Evolutionary conservation across 2,113 vertebrate genomes (phyloP).

Genomic region (Lepus timidus): DNA sequence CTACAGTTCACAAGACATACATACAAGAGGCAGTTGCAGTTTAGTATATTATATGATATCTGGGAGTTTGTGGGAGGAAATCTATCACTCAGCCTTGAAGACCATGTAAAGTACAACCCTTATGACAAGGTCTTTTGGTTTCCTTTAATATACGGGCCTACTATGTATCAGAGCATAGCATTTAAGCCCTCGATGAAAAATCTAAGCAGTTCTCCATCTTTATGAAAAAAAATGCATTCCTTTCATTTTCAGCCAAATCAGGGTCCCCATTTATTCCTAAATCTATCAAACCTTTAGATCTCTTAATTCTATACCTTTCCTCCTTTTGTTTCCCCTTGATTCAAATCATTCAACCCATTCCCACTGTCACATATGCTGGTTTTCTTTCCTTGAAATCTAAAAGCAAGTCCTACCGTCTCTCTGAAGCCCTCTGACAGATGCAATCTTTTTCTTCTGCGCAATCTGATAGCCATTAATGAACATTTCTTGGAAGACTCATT

Average conservation of each 20-base stretch:
- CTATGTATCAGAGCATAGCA: neutral
- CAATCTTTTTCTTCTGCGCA: neutral
- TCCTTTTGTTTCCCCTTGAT: neutral
- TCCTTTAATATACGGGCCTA: neutral
- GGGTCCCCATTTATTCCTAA: neutral
- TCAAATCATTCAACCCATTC: neutral
- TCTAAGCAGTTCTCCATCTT: neutral
- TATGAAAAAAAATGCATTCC: neutral
- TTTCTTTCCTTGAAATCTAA: conserved; percentile 10
- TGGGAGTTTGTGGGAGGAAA: no score
- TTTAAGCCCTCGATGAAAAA: neutral
- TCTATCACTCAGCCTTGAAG: neutral
- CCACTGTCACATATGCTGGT: neutral
- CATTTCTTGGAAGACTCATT: neutral
- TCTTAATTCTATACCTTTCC: neutral
- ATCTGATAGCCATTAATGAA: neutral
- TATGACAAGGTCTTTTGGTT: neutral
- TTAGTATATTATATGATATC: accelerated
- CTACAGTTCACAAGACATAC: neutral
- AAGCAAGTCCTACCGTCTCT: neutral
- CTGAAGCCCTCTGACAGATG: neutral
- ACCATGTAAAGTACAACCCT: neutral
- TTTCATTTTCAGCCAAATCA: neutral
- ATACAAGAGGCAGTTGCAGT: neutral
- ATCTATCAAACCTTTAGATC: neutral